phyloP scores from a whole-genome alignment of 2,113 vertebrate species.

The Scomber colias region DNA sequence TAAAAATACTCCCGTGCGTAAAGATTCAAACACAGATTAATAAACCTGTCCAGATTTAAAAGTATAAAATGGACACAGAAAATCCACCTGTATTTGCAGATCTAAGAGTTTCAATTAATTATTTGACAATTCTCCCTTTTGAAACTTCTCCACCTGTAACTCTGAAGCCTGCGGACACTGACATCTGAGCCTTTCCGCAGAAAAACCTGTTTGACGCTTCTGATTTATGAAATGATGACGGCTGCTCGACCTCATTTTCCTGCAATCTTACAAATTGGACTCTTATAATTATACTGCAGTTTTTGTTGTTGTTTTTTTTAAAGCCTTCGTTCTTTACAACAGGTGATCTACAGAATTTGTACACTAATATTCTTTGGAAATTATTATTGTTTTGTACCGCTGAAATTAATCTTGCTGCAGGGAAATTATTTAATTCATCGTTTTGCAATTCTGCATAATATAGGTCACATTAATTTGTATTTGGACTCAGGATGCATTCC shows the following conservation, averaged over 20 bases:
- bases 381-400: background rate
- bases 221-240: constrained; percentile 62
- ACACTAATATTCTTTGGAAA: background rate
- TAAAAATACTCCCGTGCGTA: constrained; percentile 27
- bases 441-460: background rate
- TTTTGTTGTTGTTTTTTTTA: constrained; percentile 7
- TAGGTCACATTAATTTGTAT: constrained; percentile 13
- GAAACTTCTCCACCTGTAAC: constrained; percentile 53
- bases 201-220: constrained; percentile 35
- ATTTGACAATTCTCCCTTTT: background rate
- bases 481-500: constrained; percentile 12
- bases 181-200: constrained; percentile 56
- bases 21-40: background rate
- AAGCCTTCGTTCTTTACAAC: constrained; percentile 18
- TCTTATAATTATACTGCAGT: constrained; percentile 9
- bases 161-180: constrained; percentile 25
- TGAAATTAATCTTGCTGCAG: constrained; percentile 8
- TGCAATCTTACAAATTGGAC: constrained; percentile 20
- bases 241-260: constrained; percentile 28
- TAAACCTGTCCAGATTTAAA: background rate
- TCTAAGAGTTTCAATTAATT: background rate
- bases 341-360: constrained; percentile 18
- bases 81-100: background rate
- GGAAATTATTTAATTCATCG: background rate
- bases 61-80: background rate